Base-by-base conservation (phyloP, 1,140 invertebrate species). In the Bombus confusus region DNA sequence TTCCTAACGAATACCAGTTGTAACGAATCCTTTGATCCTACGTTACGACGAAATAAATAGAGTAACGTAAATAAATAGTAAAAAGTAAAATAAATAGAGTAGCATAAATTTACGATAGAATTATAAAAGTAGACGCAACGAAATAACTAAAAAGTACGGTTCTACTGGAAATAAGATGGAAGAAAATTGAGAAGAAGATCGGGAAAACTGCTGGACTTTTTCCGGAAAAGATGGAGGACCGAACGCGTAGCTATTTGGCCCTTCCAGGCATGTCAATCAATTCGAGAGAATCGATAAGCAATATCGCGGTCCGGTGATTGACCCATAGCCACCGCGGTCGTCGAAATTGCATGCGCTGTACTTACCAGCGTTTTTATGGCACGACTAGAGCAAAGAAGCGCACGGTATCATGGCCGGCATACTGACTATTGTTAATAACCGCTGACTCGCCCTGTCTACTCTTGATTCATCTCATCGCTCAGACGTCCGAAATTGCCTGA, bases 271-370 rank as follows among this genome's bases (percentile, higher is more conserved):
- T 77, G 89, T 87, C 89, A 89, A 90, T 90, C 88, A 89, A 89
- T 89, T 82, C 52, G 68, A 73, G 87, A 81, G 82, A 90, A 90
- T 90, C 89, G 88, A 90, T 90, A 90, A 90, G 89, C 88, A 90
- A 90, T 90, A 90, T 85, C 89, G 87, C 82, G 82, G 86, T 89
- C 83, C 88, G 89, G 89, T 90, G 86, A 90, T 89, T 89, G 89
- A 90, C 88, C 88, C 88, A 80, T 78, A 89, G 89, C 78, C 69
- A 87, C 84, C 80, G 57, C 76, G 88, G 68, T 73, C 88, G 78
- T 74, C 86, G 86, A 90, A 90, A 90, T 90, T 89, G 89, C 88
- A 87, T 80, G 74, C 85, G 62, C 18, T 62, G 47, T 57, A 79
- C 69, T 85, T 82, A 86, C 79, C 83, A 71, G 62, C 62, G 31